Evolutionary conservation across 2,888 invertebrate genomes (phyloP).

Genomic region (Ethmia dodecea): DNA sequence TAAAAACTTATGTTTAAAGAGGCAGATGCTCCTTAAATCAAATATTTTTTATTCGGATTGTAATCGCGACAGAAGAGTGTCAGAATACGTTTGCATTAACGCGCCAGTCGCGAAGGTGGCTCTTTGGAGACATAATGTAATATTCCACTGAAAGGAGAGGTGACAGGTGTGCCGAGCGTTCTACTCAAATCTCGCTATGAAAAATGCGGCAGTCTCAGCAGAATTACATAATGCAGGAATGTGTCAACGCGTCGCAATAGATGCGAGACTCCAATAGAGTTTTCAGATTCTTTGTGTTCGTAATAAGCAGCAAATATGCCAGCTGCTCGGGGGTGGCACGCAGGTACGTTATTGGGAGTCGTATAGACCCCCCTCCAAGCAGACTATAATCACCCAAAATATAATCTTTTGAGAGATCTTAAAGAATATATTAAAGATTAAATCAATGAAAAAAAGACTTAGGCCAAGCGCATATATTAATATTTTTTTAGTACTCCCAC

Average conservation of each 20-base stretch:
- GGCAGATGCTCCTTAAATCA: too few relatives aligned
- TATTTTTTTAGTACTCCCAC: too few relatives aligned
- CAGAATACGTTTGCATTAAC: constrained; percentile 30
- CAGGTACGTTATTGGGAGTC: too few relatives aligned
- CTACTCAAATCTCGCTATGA: constrained; percentile 60
- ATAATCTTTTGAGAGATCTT: too few relatives aligned
- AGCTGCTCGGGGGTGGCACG: constrained; percentile 38
- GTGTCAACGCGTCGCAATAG: constrained; percentile 50
- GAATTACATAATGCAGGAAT: constrained; percentile 64
- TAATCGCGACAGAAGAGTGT: too few relatives aligned
- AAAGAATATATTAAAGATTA: too few relatives aligned
- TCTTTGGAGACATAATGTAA: constrained; percentile 61
- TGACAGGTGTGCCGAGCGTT: constrained; percentile 59
- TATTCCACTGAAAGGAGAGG: constrained; percentile 54
- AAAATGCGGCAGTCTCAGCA: constrained; percentile 54
- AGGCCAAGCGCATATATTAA: too few relatives aligned
- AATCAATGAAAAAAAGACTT: too few relatives aligned
- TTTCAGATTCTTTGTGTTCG: constrained; percentile 60
- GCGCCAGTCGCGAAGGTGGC: constrained; percentile 20
- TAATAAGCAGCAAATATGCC: constrained; percentile 56
- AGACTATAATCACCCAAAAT: too few relatives aligned
- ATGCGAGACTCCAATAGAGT: constrained; percentile 35
- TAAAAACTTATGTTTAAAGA: too few relatives aligned
- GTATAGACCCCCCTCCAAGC: too few relatives aligned
- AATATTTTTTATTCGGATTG: too few relatives aligned